A percentile compares a stretch with the other conserved stretches of the same genome.
Evolutionary conservation across 2,797 vertebrate genomes (phyloP).

Genomic region (Silurus aristotelis): DNA sequence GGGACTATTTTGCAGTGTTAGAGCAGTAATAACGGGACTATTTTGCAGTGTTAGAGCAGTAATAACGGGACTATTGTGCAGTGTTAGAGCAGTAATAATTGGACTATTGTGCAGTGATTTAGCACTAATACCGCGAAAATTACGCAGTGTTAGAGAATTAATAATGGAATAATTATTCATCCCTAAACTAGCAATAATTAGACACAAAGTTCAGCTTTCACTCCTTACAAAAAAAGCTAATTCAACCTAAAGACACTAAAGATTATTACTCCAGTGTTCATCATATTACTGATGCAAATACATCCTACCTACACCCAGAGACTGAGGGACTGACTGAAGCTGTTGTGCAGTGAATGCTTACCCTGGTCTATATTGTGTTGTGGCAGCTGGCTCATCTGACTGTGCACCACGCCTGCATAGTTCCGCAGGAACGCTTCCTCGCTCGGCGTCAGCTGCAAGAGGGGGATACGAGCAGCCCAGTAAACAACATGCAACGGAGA

Average conservation of each 20-base stretch:
- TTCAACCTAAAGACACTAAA: background rate
- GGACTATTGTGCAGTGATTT: background rate
- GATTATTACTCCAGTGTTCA: background rate
- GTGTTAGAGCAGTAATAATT: too few species aligned
- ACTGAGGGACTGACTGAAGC: background rate
- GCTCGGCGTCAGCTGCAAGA: constrained; percentile 86
- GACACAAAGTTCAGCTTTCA: background rate
- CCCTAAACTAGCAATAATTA: background rate
- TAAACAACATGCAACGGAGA: background rate
- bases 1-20: background rate
- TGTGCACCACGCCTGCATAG: constrained; percentile 94
- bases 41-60: background rate
- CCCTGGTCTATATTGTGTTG: constrained; percentile 98
- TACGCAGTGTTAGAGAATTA: background rate
- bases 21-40: background rate
- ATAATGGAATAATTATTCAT: background rate
- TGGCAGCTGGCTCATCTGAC: constrained; percentile 97
- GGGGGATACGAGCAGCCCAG: background rate
- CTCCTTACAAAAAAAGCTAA: background rate
- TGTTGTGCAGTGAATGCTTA: constrained; percentile 62
- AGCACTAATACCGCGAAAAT: too few species aligned
- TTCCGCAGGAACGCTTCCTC: constrained; percentile 97
- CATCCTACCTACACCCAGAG: background rate
- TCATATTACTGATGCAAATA: background rate
- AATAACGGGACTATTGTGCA: background rate